Conservation (phyloP, 2,888 invertebrate species). For the Chrysomela aeneicollis region DNA sequence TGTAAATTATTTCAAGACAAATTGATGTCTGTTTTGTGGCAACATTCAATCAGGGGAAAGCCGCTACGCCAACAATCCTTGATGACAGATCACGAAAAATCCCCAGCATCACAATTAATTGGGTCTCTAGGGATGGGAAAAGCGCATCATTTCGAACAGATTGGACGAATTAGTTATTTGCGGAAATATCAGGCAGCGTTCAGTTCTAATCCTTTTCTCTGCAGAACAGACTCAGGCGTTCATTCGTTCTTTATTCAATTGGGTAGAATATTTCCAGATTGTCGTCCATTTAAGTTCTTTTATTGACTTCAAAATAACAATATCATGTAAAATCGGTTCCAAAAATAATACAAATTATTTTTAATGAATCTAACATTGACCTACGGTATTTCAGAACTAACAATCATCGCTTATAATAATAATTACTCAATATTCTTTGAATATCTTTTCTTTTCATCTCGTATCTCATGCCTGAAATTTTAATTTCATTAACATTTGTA, state of each 20-base stretch:
- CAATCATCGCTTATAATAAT: too few relatives aligned
- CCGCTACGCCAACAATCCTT: not conserved
- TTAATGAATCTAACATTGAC: too few relatives aligned
- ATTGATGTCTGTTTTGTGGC: constrained; percentile 2
- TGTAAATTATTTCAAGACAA: not conserved
- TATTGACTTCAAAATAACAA: too few relatives aligned
- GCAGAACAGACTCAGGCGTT: not conserved
- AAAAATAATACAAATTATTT: too few relatives aligned
- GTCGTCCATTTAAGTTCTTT: not conserved
- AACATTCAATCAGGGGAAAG: not conserved
- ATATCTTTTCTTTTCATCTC: too few relatives aligned
- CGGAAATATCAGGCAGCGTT: constrained; percentile 45
- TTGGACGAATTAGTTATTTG: constrained; percentile 61
- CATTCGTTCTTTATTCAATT: not conserved
- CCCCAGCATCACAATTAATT: constrained; percentile 51
- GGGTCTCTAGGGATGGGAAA: constrained; percentile 53
- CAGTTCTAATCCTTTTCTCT: constrained; percentile 42
- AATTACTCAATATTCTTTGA: too few relatives aligned
- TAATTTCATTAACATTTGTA: too few relatives aligned
- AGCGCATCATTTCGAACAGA: constrained; percentile 52
- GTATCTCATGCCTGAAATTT: too few relatives aligned
- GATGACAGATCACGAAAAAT: constrained; percentile 19
- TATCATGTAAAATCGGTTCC: too few relatives aligned
- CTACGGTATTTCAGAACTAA: too few relatives aligned
- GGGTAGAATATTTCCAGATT: not conserved